Evolutionary conservation across 1,140 invertebrate species (phyloP).

Genomic region (Lanistes nyassanus): DNA sequence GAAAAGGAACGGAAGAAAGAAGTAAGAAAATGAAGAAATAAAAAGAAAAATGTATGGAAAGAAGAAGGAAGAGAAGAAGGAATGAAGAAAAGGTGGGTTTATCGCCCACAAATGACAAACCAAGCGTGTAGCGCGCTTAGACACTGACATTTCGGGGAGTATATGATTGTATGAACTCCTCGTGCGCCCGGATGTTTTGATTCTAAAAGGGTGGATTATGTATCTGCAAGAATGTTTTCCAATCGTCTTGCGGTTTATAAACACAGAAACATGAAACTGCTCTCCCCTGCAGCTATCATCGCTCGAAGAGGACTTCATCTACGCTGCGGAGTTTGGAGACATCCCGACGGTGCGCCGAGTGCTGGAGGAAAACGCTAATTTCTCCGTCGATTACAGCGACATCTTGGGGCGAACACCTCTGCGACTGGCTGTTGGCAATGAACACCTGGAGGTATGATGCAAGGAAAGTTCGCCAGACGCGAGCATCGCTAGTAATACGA

Average conservation of each 20-base stretch:
- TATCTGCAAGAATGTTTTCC: background rate
- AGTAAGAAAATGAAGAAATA: background rate
- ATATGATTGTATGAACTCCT: no score
- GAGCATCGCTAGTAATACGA: no score
- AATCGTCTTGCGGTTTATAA: background rate
- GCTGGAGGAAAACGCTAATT: conserved; percentile 51
- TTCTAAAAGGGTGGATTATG: background rate
- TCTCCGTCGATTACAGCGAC: conserved; percentile 59
- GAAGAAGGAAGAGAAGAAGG: background rate
- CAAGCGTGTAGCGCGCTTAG: background rate
- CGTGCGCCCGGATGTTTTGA: background rate
- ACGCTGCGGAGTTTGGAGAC: conserved; percentile 59
- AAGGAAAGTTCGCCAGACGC: no score
- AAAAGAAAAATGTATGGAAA: background rate
- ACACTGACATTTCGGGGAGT: background rate
- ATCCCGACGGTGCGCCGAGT: conserved; percentile 57
- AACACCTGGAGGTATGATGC: conserved; percentile 58
- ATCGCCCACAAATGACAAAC: background rate
- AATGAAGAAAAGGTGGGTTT: background rate
- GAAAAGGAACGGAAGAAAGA: background rate
- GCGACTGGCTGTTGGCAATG: conserved; percentile 60
- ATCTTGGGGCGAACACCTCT: conserved; percentile 60
- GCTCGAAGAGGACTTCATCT: conserved; percentile 57
- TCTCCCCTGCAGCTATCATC: conserved; percentile 43
- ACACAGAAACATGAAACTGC: background rate